Evolutionary conservation across 1,140 invertebrate species (phyloP), one percentile per base, ranked within the genome.

Genomic region (Theocolax elegans): DNA sequence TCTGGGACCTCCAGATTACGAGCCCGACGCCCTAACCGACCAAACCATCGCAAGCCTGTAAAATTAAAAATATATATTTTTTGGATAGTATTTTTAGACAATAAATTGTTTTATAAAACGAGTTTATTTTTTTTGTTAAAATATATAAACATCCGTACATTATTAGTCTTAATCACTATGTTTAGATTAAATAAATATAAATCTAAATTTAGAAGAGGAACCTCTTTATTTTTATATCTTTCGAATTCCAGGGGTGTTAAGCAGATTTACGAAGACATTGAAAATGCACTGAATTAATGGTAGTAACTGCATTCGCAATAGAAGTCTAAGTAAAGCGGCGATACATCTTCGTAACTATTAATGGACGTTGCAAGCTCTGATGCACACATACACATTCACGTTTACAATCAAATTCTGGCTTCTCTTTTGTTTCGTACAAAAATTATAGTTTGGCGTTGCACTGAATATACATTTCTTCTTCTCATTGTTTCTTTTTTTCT

Each of bases 231-330:
- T 38, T 23, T 25, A 56, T 54, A 67, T 66, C 49, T 29, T 27
- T 12, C 10, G 10, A 58, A 42, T 58, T 27, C n/a, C 38, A 35
- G 9, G 8, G 38, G 40, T 15, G 27, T 15, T 67, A 35, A 67
- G 64, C 40, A 42, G 27, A 58, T 67, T 67, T 58, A 48, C 21
- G n/a, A 58, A 58, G 40, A 54, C 23, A 23, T 38, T 66, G 63
- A 54, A 35, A 66, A 54, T 23, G 51, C 9, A n/a, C 23, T 6
- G 51, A 66, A 66, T 66, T 56, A 66, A 66, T 66, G 49, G 38
- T 13, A 2, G 9, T 38, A n/a, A 46, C 15, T 15, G 25, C 27
- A 2, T 3, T 46, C 23, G 10, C 1, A 21, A 17, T 25, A 27
- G n/a, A 58, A 1, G 10, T 4, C 17, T 15, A 25, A 58, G 35